phyloP scores from a whole-genome alignment of 2,888 invertebrate genomes.

The Thymelicus lineola region DNA sequence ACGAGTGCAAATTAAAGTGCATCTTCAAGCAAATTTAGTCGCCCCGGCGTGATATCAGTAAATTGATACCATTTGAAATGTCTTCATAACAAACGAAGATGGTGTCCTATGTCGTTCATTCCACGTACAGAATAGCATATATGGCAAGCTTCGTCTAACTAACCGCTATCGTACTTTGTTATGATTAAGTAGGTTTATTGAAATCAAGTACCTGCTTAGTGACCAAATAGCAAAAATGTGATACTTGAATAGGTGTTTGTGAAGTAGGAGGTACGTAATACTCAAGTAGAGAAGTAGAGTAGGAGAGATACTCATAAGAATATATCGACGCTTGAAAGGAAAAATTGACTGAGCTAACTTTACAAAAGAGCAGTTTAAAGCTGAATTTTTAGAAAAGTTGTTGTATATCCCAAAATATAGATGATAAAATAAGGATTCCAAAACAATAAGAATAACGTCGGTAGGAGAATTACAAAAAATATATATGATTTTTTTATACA shows the following conservation, averaged over 20 bases:
- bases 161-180: background rate
- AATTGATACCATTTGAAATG: conserved; percentile 69
- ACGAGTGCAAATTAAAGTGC: conserved; percentile 51
- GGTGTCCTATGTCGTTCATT: conserved; percentile 49
- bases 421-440: no score
- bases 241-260: background rate
- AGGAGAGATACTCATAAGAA: no score
- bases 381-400: no score
- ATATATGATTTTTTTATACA: no score
- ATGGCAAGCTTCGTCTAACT: conserved; percentile 19
- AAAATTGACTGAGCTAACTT: no score
- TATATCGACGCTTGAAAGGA: no score
- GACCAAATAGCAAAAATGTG: background rate
- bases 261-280: no score
- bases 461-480: no score
- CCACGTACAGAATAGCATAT: conserved; percentile 45
- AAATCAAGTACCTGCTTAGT: background rate
- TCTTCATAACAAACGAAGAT: conserved; percentile 61
- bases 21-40: conserved; percentile 68
- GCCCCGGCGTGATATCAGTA: conserved; percentile 59
- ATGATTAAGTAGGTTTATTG: conserved; percentile 3
- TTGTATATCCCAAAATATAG: no score
- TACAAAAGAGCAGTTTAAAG: no score
- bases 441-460: no score
- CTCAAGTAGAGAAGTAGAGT: no score